A percentile compares a stretch with the other conserved stretches of the same genome.
These are phyloP conservation scores for Callosobruchus maculatus DNA, from an alignment of 2,888 invertebrate genomes.

Conservation along the genomic window DNA sequence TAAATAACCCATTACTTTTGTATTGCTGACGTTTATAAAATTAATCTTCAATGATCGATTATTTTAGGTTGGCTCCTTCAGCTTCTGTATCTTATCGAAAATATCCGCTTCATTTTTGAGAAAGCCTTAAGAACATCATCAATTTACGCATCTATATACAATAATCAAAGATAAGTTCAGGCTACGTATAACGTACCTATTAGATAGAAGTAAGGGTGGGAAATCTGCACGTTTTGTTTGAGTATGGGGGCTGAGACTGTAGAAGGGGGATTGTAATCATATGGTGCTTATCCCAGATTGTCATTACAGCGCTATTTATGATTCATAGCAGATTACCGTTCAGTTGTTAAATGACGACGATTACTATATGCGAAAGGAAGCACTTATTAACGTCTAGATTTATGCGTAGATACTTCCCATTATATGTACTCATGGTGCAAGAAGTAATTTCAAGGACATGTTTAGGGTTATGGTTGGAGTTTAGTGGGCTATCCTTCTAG, in stretches of 20 bases:
- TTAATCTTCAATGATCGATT: no score
- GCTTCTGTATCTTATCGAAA: no score
- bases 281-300: slow-evolving; percentile 42
- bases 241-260: not conserved
- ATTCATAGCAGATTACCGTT: slow-evolving; percentile 36
- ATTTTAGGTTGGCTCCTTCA: no score
- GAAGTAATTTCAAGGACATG: no score
- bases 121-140: no score
- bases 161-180: not conserved
- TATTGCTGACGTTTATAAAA: no score
- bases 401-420: not conserved
- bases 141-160: not conserved
- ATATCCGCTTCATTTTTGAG: no score
- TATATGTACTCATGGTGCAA: no score
- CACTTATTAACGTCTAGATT: not conserved
- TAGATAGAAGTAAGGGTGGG: not conserved
- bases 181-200: not conserved
- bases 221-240: not conserved
- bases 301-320: slow-evolving; percentile 42
- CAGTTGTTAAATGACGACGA: slow-evolving; percentile 16
- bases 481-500: no score
- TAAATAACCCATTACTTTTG: no score
- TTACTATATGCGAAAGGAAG: not conserved
- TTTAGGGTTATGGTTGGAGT: no score
- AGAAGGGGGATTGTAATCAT: slow-evolving; percentile 39